Evolutionary conservation across 2,888 invertebrate species (phyloP).

Genomic region (Hirtodrosophila duncani): DNA sequence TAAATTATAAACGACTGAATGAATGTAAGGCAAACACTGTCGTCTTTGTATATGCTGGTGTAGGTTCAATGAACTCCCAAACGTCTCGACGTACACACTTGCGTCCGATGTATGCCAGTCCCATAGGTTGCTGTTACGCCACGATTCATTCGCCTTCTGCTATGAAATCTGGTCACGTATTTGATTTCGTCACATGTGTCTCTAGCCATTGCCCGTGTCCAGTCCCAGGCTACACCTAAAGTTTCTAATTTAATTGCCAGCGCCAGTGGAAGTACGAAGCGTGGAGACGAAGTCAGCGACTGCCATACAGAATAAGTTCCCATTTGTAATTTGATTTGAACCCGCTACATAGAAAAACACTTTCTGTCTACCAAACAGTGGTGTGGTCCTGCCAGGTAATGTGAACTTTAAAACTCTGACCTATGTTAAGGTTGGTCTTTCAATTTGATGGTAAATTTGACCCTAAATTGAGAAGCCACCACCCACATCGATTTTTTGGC

Average conservation of each 20-base stretch:
- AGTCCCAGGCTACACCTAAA: conserved; percentile 30
- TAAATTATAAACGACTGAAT: too few species aligned
- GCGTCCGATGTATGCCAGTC: not conserved
- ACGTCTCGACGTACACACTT: not conserved
- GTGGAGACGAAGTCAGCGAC: too few species aligned
- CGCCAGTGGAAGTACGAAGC: conserved; percentile 34
- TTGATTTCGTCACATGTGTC: conserved; percentile 39
- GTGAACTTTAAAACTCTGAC: conserved; percentile 4
- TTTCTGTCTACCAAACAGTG: not conserved
- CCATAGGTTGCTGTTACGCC: conserved; percentile 5
- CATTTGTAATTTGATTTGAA: conserved; percentile 29
- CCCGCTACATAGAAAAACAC: conserved; percentile 9
- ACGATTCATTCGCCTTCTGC: conserved; percentile 2
- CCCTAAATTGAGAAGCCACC: too few species aligned
- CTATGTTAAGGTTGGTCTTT: conserved; percentile 40
- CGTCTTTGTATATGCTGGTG: too few species aligned
- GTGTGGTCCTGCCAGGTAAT: too few species aligned
- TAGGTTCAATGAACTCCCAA: conserved; percentile 4
- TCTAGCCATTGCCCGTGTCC: conserved; percentile 11
- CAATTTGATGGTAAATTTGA: conserved; percentile 24
- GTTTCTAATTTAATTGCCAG: conserved; percentile 65
- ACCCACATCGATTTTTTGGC: conserved; percentile 26
- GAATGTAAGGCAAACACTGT: too few species aligned
- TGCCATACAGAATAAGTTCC: conserved; percentile 32
- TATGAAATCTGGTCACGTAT: conserved; percentile 57